Percentiles rank a stretch among this genome's conserved stretches.
Evolutionary conservation across 2,888 invertebrate species (phyloP).

Genomic region (Ethmia dodecea): DNA sequence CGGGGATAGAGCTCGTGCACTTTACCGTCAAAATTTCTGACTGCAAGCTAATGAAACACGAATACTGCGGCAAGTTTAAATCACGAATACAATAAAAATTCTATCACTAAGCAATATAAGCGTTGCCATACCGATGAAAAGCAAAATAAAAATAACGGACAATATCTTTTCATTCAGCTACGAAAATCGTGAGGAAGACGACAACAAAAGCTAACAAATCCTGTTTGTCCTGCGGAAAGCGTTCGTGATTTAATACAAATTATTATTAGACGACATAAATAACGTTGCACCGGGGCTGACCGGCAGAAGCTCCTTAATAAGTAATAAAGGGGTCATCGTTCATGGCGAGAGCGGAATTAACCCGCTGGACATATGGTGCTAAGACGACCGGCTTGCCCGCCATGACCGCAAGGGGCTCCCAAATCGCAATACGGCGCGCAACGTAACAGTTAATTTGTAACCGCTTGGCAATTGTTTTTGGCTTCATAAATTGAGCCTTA

Average conservation of each 20-base stretch:
- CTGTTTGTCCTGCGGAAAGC: conserved; percentile 68
- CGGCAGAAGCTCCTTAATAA: conserved; percentile 69
- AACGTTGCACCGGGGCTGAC: conserved; percentile 58
- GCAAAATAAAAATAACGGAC: conserved; percentile 28
- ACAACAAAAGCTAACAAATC: conserved; percentile 75
- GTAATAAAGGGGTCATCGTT: conserved; percentile 77
- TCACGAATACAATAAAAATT: conserved; percentile 20
- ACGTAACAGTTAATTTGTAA: no score
- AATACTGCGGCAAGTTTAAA: conserved; percentile 22
- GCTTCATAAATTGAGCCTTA: no score
- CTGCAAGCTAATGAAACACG: conserved; percentile 31
- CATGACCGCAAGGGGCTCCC: neutral
- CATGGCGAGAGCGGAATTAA: conserved; percentile 60
- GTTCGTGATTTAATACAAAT: conserved; percentile 76
- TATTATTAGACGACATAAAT: conserved; percentile 77
- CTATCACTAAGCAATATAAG: conserved; percentile 10
- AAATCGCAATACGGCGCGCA: no score
- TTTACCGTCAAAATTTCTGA: conserved; percentile 24
- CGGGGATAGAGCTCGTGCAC: conserved; percentile 14
- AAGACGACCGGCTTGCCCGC: conserved; percentile 5
- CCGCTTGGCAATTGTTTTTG: no score
- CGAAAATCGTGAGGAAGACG: conserved; percentile 25
- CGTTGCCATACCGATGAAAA: conserved; percentile 2
- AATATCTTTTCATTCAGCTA: conserved; percentile 47
- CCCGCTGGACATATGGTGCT: conserved; percentile 54